Base-by-base conservation (phyloP, 2,113 vertebrate genomes). In the Lathamus discolor region DNA sequence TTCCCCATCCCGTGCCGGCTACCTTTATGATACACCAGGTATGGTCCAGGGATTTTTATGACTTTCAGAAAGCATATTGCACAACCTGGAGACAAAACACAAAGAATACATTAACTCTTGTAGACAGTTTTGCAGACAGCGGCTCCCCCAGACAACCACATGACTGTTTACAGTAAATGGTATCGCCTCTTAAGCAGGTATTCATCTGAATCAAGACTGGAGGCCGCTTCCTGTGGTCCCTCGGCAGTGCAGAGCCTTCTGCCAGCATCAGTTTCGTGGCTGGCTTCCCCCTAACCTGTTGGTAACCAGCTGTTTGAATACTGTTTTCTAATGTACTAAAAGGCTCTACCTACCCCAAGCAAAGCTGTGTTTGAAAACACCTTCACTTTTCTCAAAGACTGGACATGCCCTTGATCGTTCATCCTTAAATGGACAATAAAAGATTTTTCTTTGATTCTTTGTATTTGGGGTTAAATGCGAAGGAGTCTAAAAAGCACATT, bases 1-100 rank as follows among this genome's bases (percentile, higher is more conserved):
- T 62, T 59, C 37, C 66, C 75, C 62, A 69, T 81, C 69, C 95
- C 25, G 3, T n/a, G 64, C 62, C 43, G 9, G 23, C 39, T 43
- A 24, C 67, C 55, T 90, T 94, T 83, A 57, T 44, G 73, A 83
- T 78, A 91, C 68, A 59, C 51, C 74, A 90, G 54, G 37, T 57
- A 95, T 49, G 27, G 88, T 92, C 86, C 55, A 23, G 86, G 88
- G 85, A 52, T 55, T 92, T 95, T 90, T 92, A 86, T 75, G 82
- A 77, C 72, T 83, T 88, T 95, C 90, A 57, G 75, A 88, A 94
- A 96, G 94, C 5, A 24, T n/a, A 49, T 68, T 86, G 77, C 68
- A 64, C 67, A 92, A 79, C 31, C 80, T 90, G 92, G 82, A 96
- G 77, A 96, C 66, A 87, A 91, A 96, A 86, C 68, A 93, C 28